These are phyloP conservation scores for Porites australiensis DNA, from an alignment of 64 coral and sea anemone species.

Conservation along the genomic window DNA sequence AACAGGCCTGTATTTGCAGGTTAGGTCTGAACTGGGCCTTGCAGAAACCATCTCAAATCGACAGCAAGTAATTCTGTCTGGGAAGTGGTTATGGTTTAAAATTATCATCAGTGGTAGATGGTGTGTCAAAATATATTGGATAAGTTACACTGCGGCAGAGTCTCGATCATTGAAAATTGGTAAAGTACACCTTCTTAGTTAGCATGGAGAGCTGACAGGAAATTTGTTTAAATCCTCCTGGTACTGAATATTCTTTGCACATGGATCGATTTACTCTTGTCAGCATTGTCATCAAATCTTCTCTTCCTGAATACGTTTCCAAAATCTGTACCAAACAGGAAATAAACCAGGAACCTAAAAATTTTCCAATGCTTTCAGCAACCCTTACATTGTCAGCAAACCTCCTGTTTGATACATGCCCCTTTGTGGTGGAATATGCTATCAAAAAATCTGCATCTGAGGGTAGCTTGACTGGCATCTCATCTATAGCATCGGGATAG, in stretches of 20 bases:
- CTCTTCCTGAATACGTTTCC: conserved; percentile 55
- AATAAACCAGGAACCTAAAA: conserved; percentile 88
- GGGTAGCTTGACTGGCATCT: conserved; percentile 84
- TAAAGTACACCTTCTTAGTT: conserved; percentile 86
- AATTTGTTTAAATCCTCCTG: conserved; percentile 70
- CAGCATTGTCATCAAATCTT: conserved; percentile 89
- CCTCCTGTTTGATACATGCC: conserved; percentile 64
- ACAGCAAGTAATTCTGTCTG: too few relatives aligned
- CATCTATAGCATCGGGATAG: conserved; percentile 14
- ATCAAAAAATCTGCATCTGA: conserved; percentile 89
- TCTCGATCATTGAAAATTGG: conserved; percentile 30
- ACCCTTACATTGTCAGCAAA: background rate
- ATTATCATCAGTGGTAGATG: too few relatives aligned
- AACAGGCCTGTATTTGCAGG: too few relatives aligned
- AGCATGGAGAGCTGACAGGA: conserved; percentile 91
- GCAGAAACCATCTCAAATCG: too few relatives aligned
- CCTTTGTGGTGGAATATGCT: conserved; percentile 89
- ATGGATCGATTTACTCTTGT: conserved; percentile 90
- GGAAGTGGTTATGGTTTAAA: too few relatives aligned
- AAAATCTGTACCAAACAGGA: conserved; percentile 75
- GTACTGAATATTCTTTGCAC: conserved; percentile 62
- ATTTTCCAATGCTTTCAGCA: background rate
- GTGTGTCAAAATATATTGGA: background rate
- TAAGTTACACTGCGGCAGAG: too few relatives aligned
- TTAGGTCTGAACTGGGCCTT: too few relatives aligned